Percentiles rank a stretch among this genome's conserved stretches.
Evolutionary conservation across 1,140 invertebrate species (phyloP).

Genomic region (Micrasema minimum): DNA sequence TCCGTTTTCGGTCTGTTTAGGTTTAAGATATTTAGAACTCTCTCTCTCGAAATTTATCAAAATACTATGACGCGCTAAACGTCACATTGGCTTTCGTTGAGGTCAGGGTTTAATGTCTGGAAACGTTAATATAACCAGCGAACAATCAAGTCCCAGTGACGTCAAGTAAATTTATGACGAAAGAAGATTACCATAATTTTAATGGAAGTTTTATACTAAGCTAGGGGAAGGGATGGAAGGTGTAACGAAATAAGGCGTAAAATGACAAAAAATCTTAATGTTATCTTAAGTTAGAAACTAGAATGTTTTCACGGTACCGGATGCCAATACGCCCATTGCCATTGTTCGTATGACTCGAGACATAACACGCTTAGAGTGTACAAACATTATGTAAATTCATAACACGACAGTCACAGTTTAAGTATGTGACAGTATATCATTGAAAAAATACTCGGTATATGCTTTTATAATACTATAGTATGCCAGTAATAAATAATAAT

Average conservation of each 20-base stretch:
- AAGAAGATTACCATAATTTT: constrained; percentile 38
- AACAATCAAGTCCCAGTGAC: constrained; percentile 30
- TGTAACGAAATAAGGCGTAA: constrained; percentile 5
- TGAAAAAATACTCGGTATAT: too few relatives aligned
- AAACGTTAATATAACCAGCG: constrained; percentile 23
- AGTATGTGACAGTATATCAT: too few relatives aligned
- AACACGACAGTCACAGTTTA: too few relatives aligned
- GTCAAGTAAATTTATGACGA: constrained; percentile 22
- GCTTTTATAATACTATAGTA: too few relatives aligned
- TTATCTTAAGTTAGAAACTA: not conserved
- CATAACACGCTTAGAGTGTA: too few relatives aligned
- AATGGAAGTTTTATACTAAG: constrained; percentile 36
- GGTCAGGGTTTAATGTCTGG: constrained; percentile 5
- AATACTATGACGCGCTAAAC: constrained; percentile 3
- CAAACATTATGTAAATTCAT: too few relatives aligned
- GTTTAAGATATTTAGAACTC: too few relatives aligned
- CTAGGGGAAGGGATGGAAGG: constrained; percentile 1
- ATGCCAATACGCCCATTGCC: constrained; percentile 18
- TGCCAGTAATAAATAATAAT: too few relatives aligned
- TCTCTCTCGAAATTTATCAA: too few relatives aligned
- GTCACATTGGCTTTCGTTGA: not conserved
- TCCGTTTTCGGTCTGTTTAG: too few relatives aligned
- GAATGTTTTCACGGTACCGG: constrained; percentile 1
- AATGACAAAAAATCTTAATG: constrained; percentile 26
- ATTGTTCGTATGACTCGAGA: too few relatives aligned